Evolutionary conservation across 2,888 invertebrate genomes (phyloP), one percentile per base, ranked within the genome.

Genomic region (Endotricha flammealis): DNA sequence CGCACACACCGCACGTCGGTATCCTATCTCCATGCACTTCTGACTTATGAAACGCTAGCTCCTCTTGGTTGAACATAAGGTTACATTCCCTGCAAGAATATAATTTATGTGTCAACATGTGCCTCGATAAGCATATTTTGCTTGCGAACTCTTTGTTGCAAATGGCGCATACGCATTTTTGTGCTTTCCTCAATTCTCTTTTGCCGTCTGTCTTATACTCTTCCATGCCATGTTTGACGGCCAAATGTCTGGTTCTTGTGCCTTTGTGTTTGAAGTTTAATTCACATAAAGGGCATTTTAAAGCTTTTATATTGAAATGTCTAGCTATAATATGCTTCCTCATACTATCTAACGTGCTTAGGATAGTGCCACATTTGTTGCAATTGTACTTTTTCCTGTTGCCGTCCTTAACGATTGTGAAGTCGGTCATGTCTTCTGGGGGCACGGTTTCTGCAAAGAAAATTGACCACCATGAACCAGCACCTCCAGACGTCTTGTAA

Each of bases 1-100:
- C 38, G 12, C 38, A 42, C 1, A 33, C 32, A 2, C 36, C 36
- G 23, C 41, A 42, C 0, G 32, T 36, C 1, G 32, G 32, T 7
- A 36, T 29, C 0, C 2, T 8, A 0, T 11, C 36, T 1, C 20
- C 17, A 11, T 42, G 42, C 1, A 13, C 14, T 10, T 23, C 10
- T 3, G 9, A 12, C 24, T n/a, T 32, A 13, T 32, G 32, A 6
- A 6, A 1, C 1, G 12, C n/a, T 6, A 32, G n/a, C 1, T 24
- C 3, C 0, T 9, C n/a, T 14, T 24, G 13, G 2, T 1, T 12
- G 9, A 23, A 4, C 12, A 9, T 6, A 3, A 24, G 5, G 3
- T 12, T 10, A 9, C 32, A 32, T 4, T 24, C 13, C 1, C 9
- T n/a, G 8, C 32, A 32, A 13, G 23, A 22, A 4, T 9, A 2